These are phyloP conservation scores for Asbolus verrucosus DNA, from an alignment of 1,140 invertebrate genomes.

Conservation along the genomic window DNA sequence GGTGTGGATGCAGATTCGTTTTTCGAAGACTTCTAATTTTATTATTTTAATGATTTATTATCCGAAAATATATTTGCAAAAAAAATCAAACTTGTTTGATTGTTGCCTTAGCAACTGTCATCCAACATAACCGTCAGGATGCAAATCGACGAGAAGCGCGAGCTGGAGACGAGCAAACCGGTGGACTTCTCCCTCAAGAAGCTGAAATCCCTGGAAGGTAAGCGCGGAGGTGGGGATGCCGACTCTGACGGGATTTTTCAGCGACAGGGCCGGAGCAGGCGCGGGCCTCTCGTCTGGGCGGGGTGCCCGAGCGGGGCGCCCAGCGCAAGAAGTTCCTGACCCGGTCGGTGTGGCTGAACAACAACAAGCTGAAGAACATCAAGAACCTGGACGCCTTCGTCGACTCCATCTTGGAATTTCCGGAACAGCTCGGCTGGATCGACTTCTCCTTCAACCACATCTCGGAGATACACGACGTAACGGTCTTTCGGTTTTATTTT, in stretches of 20 bases:
- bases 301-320: slow-evolving; percentile 62
- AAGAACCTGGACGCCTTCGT: slow-evolving; percentile 63
- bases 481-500: background rate
- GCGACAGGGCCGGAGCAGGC: slow-evolving; percentile 56
- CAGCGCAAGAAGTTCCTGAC: slow-evolving; percentile 66
- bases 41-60: no score
- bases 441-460: slow-evolving; percentile 70
- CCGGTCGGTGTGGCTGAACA: slow-evolving; percentile 68
- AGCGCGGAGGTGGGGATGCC: no score
- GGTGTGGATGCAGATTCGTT: background rate
- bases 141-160: slow-evolving; percentile 22
- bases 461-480: slow-evolving; percentile 64
- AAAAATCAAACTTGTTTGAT: background rate
- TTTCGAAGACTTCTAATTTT: slow-evolving; percentile 28
- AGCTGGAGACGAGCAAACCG: slow-evolving; percentile 43
- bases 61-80: no score
- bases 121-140: slow-evolving; percentile 3
- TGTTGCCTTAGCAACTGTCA: background rate
- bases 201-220: slow-evolving; percentile 52
- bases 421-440: slow-evolving; percentile 66
- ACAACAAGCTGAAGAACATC: slow-evolving; percentile 67
- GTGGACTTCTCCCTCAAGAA: slow-evolving; percentile 58
- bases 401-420: slow-evolving; percentile 63
- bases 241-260: no score
- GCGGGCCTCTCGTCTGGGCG: slow-evolving; percentile 61